Conservation (phyloP, 2,888 invertebrate species). For the Scrobipalpa costella region DNA sequence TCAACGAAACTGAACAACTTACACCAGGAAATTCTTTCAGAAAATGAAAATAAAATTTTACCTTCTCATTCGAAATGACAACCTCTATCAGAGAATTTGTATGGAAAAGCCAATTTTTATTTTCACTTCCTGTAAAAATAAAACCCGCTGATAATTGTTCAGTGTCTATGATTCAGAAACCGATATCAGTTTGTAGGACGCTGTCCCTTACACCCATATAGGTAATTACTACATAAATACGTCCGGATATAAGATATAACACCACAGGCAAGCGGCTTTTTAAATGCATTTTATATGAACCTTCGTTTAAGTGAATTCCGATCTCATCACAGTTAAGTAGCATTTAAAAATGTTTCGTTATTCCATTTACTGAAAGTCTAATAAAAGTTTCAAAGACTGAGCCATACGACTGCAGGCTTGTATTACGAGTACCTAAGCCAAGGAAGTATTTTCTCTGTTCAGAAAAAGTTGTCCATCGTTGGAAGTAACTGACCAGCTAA, state of each 20-base stretch:
- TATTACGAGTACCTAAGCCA: not conserved
- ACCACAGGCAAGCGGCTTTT: not conserved
- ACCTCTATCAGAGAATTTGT: too few relatives aligned
- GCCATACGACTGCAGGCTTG: not conserved
- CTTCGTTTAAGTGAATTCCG: not conserved
- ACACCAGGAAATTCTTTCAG: too few relatives aligned
- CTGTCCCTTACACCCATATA: too few relatives aligned
- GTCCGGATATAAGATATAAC: not conserved
- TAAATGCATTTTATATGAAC: not conserved
- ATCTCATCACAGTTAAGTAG: not conserved
- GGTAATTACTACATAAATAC: not conserved
- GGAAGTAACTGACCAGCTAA: too few relatives aligned
- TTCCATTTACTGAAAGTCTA: not conserved
- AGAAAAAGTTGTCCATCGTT: not conserved
- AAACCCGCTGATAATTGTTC: too few relatives aligned
- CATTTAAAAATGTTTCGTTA: conserved; percentile 5
- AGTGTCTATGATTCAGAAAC: too few relatives aligned
- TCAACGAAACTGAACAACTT: too few relatives aligned
- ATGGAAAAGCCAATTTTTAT: too few relatives aligned
- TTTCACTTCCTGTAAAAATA: too few relatives aligned
- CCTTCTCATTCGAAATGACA: too few relatives aligned
- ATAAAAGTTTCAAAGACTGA: conserved; percentile 19
- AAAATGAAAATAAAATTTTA: too few relatives aligned
- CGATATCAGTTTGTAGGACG: too few relatives aligned
- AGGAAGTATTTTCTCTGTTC: not conserved